Evolutionary conservation across 2,888 invertebrate genomes (phyloP).

Genomic region (Lasioglossum leucozonium): DNA sequence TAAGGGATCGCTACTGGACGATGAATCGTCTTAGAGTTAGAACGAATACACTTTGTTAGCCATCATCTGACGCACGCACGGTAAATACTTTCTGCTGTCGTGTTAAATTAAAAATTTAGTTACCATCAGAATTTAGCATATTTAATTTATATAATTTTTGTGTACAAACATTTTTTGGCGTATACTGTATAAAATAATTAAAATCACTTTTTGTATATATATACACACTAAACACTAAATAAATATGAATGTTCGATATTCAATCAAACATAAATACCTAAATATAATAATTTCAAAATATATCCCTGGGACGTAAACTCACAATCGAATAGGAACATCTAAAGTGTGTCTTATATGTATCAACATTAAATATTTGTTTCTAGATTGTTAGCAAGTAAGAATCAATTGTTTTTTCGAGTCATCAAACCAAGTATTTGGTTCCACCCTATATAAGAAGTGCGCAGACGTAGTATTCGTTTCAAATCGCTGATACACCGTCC

Average conservation of each 20-base stretch:
- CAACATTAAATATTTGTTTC: not conserved
- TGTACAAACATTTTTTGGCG: too few relatives aligned
- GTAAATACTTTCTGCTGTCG: not conserved
- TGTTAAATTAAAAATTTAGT: too few relatives aligned
- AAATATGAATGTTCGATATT: not conserved
- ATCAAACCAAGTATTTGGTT: not conserved
- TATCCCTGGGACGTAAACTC: constrained; percentile 24
- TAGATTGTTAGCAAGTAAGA: not conserved
- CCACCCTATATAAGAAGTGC: constrained; percentile 36
- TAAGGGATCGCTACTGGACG: not conserved
- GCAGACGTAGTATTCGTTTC: constrained; percentile 51
- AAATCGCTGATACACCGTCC: constrained; percentile 54
- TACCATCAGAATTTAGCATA: too few relatives aligned
- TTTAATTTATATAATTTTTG: too few relatives aligned
- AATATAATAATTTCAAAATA: constrained; percentile 6
- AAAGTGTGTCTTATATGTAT: not conserved
- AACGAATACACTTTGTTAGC: not conserved
- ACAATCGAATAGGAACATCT: constrained; percentile 19
- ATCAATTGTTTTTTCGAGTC: not conserved
- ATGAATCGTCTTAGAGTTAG: not conserved
- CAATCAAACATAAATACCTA: too few relatives aligned
- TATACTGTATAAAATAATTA: too few relatives aligned
- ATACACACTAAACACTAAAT: not conserved
- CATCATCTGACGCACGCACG: not conserved
- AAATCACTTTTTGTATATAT: too few relatives aligned